Percentiles rank a stretch among this genome's conserved stretches.
phyloP scores from a whole-genome alignment of 2,888 invertebrate species.

The Syritta pipiens region DNA sequence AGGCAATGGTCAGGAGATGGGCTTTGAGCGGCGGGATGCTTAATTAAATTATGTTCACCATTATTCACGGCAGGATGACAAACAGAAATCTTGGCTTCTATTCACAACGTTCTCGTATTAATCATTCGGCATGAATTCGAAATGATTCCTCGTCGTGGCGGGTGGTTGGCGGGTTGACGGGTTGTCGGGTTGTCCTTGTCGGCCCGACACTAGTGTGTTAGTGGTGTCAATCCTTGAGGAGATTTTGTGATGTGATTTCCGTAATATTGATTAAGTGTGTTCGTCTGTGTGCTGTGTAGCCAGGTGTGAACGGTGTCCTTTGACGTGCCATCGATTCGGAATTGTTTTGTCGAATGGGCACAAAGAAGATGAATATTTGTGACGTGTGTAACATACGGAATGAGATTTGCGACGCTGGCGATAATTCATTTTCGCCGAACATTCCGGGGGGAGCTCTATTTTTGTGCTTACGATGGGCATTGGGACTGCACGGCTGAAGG shows the following conservation, averaged over 20 bases:
- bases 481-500: too few relatives aligned
- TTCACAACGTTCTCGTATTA: constrained; percentile 28
- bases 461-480: too few relatives aligned
- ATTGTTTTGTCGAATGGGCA: constrained; percentile 35
- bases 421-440: too few relatives aligned
- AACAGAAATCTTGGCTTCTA: constrained; percentile 41
- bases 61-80: constrained; percentile 52
- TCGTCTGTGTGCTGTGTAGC: neutral
- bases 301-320: constrained; percentile 28
- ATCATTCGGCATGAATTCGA: constrained; percentile 40
- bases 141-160: too few relatives aligned
- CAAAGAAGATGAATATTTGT: constrained; percentile 27
- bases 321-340: constrained; percentile 25
- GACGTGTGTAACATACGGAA: constrained; percentile 24
- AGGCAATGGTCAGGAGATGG: neutral
- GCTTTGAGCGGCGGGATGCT: constrained; percentile 30
- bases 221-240: neutral
- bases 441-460: too few relatives aligned
- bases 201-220: too few relatives aligned
- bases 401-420: too few relatives aligned
- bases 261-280: constrained; percentile 37
- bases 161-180: neutral
- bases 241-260: constrained; percentile 29
- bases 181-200: too few relatives aligned
- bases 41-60: constrained; percentile 62